Percentiles rank a stretch among this genome's conserved stretches.
Conservation (phyloP, 2,113 vertebrate species). For the Noturus placidus region DNA sequence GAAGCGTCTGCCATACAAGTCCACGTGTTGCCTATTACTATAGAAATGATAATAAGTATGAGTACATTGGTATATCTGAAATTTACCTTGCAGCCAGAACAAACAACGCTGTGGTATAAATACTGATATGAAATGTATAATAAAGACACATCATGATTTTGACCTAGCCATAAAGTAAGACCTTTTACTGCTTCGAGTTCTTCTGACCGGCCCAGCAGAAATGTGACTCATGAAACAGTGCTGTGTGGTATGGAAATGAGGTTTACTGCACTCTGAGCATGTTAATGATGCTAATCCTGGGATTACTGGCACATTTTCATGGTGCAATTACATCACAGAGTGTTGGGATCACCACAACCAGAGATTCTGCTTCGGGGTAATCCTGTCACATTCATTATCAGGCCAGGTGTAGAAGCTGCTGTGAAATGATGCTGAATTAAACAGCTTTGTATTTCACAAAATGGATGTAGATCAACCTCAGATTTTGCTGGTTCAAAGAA, state of each 20-base stretch:
- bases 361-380: constrained; percentile 54
- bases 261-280: constrained; percentile 60
- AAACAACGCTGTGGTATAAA: background rate
- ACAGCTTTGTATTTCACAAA: constrained; percentile 37
- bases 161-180: background rate
- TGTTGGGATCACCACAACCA: constrained; percentile 57
- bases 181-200: constrained; percentile 6
- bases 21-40: background rate
- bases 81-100: background rate
- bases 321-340: constrained; percentile 63
- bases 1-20: background rate
- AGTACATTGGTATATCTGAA: background rate
- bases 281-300: constrained; percentile 65
- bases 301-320: constrained; percentile 62
- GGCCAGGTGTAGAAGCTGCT: constrained; percentile 45
- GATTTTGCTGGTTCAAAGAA: background rate
- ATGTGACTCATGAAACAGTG: constrained; percentile 51
- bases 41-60: background rate
- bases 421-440: constrained; percentile 33
- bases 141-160: background rate
- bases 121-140: background rate
- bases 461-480: constrained; percentile 11
- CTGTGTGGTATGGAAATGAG: constrained; percentile 60
- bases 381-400: constrained; percentile 58
- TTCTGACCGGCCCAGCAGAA: constrained; percentile 26